These are phyloP conservation scores for Dolichoris vasculosae DNA, from an alignment of 1,140 invertebrate genomes.

Conservation along the genomic window DNA sequence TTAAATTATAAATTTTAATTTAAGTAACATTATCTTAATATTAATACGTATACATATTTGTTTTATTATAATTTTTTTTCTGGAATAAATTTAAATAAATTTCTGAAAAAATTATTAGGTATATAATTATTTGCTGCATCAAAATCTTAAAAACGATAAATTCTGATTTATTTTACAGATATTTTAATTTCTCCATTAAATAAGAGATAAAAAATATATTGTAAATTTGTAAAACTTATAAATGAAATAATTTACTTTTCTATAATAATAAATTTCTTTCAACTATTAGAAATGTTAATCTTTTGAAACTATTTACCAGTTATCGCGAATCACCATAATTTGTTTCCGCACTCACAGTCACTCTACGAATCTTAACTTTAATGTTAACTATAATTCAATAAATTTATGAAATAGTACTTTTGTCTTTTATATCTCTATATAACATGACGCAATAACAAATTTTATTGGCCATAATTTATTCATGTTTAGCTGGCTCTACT, in stretches of 20 bases:
- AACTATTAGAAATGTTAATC: background rate
- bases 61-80: background rate
- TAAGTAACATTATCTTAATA: no score
- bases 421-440: no score
- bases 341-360: no score
- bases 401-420: no score
- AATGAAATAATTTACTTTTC: background rate
- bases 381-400: no score
- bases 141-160: background rate
- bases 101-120: background rate
- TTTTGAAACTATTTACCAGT: background rate
- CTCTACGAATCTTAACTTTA: no score
- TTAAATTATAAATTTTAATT: no score
- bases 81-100: background rate
- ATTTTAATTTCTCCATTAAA: background rate
- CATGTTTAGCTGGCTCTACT: no score
- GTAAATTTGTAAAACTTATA: background rate
- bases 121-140: background rate
- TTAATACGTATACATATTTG: background rate
- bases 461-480: no score
- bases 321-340: no score
- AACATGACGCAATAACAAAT: no score
- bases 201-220: background rate
- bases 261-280: background rate
- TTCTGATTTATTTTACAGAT: background rate